Conservation (phyloP, 2,113 vertebrate genomes). For the Pithys albifrons region DNA sequence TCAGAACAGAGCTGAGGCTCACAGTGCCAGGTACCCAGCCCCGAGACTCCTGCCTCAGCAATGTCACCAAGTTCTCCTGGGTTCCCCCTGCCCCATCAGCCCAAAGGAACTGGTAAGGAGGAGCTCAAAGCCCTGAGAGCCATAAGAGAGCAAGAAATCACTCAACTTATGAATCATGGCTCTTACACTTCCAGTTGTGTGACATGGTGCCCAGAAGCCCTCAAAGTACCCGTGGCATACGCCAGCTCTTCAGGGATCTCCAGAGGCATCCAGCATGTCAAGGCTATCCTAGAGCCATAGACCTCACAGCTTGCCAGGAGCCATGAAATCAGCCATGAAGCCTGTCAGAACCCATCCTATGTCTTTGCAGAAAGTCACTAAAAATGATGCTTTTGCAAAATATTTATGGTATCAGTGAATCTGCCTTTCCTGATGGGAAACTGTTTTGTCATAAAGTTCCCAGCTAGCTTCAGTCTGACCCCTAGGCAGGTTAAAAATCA, state of each 20-base stretch:
- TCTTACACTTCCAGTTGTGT: not conserved
- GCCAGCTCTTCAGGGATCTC: not conserved
- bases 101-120: not conserved
- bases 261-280: not conserved
- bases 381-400: conserved; percentile 9
- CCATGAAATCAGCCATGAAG: conserved; percentile 30
- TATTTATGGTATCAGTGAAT: conserved; percentile 31
- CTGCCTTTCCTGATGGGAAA: conserved; percentile 36
- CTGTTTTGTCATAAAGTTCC: conserved; percentile 21
- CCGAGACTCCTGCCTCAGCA: not conserved
- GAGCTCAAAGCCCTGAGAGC: not conserved
- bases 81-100: not conserved
- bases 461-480: not conserved
- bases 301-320: not conserved
- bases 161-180: not conserved
- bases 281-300: not conserved
- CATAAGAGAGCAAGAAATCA: not conserved
- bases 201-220: not conserved
- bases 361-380: not conserved
- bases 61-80: not conserved
- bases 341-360: conserved; percentile 26
- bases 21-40: not conserved
- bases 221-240: not conserved
- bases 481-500: conserved; percentile 28
- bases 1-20: not conserved